phyloP scores from a whole-genome alignment of 2,797 vertebrate genomes.

The Tinamus major region DNA sequence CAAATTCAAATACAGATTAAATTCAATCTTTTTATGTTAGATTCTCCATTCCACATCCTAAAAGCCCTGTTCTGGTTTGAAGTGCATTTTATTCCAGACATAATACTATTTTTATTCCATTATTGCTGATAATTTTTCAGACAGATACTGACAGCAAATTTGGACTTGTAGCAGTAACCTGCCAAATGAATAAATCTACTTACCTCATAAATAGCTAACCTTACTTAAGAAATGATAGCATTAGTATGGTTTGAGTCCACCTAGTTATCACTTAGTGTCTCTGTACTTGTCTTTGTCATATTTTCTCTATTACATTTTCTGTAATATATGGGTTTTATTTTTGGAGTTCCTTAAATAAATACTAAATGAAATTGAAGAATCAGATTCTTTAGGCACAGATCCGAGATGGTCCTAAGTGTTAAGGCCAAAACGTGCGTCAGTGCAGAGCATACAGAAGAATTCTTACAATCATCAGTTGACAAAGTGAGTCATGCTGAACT shows the following conservation, averaged over 20 bases:
- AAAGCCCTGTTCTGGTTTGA: not conserved
- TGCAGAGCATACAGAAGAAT: not conserved
- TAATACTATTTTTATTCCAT: not conserved
- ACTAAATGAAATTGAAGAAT: not conserved
- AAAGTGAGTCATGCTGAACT: not conserved
- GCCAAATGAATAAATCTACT: not conserved
- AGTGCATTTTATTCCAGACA: not conserved
- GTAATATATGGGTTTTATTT: not conserved
- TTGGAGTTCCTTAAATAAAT: not conserved
- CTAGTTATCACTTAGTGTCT: not conserved
- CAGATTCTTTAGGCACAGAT: not conserved
- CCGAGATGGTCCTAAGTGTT: not conserved
- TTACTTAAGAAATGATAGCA: not conserved
- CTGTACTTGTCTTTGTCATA: not conserved
- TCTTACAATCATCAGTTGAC: not conserved
- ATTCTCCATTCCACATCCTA: not conserved
- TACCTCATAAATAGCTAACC: not conserved
- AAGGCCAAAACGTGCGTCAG: not conserved
- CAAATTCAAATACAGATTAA: not conserved
- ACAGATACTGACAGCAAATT: not conserved
- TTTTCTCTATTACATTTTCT: not conserved
- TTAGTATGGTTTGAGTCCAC: not conserved
- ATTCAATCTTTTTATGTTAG: not conserved
- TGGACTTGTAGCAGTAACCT: not conserved
- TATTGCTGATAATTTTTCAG: slow-evolving; percentile 1